A percentile compares a stretch with the other conserved stretches of the same genome.
Evolutionary conservation across 1,140 invertebrate genomes (phyloP).

Genomic region (Wiebesia pumilae): DNA sequence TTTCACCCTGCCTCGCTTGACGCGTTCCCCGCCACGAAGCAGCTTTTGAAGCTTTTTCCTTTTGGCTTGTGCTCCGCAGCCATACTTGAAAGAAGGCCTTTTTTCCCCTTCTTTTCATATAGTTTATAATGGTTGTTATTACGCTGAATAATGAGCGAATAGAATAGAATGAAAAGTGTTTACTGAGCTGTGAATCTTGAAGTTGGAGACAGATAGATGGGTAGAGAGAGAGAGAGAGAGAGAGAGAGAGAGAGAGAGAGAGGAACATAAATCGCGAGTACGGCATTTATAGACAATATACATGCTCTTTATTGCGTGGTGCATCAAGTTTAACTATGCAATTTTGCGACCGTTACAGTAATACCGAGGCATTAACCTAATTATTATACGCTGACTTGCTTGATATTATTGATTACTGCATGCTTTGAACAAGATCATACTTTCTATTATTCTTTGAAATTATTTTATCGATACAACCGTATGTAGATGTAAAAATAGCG

Average conservation of each 20-base stretch:
- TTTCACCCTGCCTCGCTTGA: not conserved
- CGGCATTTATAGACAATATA: not conserved
- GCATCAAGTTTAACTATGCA: not conserved
- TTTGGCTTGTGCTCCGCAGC: not conserved
- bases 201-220: no score
- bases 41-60: not conserved
- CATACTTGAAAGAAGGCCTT: not conserved
- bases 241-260: not conserved
- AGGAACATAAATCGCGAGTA: not conserved
- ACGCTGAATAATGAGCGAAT: constrained; percentile 2
- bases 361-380: constrained; percentile 50
- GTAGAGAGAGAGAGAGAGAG: no score
- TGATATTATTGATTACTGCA: constrained; percentile 23
- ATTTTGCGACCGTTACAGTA: constrained; percentile 42
- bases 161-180: constrained; percentile 31
- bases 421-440: not conserved
- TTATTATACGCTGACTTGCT: constrained; percentile 45
- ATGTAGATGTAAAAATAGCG: no score
- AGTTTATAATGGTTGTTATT: constrained; percentile 32
- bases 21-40: not conserved
- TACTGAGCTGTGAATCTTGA: constrained; percentile 40
- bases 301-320: not conserved
- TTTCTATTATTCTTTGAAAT: not conserved
- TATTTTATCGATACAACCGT: not conserved
- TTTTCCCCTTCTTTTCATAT: not conserved